A percentile compares a stretch with the other conserved stretches of the same genome.
Evolutionary conservation across 2,113 vertebrate genomes (phyloP).

Genomic region (Chloropsis cyanopogon): DNA sequence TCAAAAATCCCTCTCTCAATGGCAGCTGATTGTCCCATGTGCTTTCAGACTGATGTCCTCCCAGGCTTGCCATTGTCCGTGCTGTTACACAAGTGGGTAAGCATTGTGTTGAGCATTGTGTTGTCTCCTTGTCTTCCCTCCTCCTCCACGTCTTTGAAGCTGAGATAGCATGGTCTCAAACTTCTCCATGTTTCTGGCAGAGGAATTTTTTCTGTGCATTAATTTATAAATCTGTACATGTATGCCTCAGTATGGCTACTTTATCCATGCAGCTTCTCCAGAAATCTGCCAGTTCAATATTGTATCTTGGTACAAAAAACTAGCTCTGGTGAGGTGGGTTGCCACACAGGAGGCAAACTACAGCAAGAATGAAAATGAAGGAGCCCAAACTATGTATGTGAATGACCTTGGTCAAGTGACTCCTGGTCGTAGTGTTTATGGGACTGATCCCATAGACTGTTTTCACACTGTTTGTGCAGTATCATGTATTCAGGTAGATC

Average conservation of each 20-base stretch:
- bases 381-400: neutral
- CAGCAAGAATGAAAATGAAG: neutral
- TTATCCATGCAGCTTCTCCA: neutral
- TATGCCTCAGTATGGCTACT: neutral
- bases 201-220: neutral
- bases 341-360: neutral
- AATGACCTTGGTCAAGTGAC: neutral
- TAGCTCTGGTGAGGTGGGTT: neutral
- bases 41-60: constrained; percentile 8
- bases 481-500: neutral
- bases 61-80: neutral
- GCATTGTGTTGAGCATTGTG: neutral
- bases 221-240: neutral
- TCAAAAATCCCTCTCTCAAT: constrained; percentile 30
- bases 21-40: neutral
- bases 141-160: neutral
- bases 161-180: neutral
- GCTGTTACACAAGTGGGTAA: neutral
- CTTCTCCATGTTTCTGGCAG: neutral
- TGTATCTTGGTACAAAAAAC: neutral
- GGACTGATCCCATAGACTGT: neutral
- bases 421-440: neutral
- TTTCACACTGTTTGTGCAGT: neutral
- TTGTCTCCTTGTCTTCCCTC: neutral
- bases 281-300: neutral